Evolutionary conservation across 2,888 invertebrate genomes (phyloP).

Genomic region (Julus scandinavius): DNA sequence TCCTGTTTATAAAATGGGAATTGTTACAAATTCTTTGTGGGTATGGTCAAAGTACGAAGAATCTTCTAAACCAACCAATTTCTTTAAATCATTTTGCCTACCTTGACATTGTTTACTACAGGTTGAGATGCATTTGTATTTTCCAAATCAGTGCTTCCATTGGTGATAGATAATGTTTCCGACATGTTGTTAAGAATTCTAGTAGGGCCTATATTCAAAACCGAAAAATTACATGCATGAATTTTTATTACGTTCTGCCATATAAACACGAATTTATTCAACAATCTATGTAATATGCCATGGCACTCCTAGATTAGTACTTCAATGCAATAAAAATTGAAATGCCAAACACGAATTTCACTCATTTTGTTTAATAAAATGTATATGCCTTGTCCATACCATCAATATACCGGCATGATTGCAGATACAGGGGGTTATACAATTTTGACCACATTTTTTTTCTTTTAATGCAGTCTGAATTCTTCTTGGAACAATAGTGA

Average conservation of each 20-base stretch:
- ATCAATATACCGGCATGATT: too few relatives aligned
- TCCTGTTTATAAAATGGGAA: neutral
- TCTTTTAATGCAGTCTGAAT: too few relatives aligned
- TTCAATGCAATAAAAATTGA: neutral
- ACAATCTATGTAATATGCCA: neutral
- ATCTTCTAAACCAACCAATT: neutral
- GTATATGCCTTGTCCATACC: too few relatives aligned
- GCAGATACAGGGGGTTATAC: too few relatives aligned
- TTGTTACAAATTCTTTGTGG: neutral
- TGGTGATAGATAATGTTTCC: constrained; percentile 3
- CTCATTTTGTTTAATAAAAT: too few relatives aligned
- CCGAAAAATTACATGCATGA: constrained; percentile 29
- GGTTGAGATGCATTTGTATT: neutral
- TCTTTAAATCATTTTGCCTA: neutral
- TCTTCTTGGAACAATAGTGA: too few relatives aligned
- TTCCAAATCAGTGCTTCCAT: neutral
- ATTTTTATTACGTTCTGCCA: neutral
- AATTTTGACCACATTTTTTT: too few relatives aligned
- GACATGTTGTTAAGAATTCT: constrained; percentile 10
- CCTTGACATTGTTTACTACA: constrained; percentile 13
- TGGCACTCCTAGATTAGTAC: neutral
- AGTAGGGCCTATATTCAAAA: constrained; percentile 21
- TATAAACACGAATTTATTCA: too few relatives aligned
- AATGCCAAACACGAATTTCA: neutral
- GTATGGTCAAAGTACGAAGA: neutral